phyloP scores from a whole-genome alignment of 2,113 vertebrate genomes.

The Datnioides undecimradiatus region DNA sequence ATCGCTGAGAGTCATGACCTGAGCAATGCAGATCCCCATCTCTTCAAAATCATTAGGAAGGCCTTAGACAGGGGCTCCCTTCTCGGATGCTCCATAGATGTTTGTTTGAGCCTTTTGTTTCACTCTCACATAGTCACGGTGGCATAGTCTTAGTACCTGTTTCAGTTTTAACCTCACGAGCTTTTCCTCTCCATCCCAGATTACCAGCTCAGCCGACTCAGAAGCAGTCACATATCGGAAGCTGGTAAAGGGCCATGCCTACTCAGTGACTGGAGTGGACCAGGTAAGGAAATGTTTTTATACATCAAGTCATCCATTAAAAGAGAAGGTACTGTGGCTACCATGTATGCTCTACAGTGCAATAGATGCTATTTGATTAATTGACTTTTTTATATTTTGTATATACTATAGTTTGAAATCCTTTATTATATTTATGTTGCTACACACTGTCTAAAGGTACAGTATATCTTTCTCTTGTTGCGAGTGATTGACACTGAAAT shows the following conservation, averaged over 20 bases:
- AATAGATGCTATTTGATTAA: background rate
- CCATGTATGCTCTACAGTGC: background rate
- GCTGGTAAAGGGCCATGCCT: constrained; percentile 89
- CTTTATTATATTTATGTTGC: background rate
- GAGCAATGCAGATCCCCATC: constrained; percentile 54
- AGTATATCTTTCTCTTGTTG: background rate
- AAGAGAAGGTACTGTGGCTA: constrained; percentile 2
- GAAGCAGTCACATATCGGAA: constrained; percentile 86
- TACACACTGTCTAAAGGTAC: too few relatives aligned
- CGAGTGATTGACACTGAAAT: background rate
- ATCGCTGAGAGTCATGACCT: constrained; percentile 91
- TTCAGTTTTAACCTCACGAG: background rate
- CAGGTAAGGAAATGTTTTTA: constrained; percentile 83
- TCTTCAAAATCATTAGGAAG: constrained; percentile 81
- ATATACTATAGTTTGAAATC: background rate
- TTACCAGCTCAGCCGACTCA: constrained; percentile 75
- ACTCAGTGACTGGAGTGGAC: constrained; percentile 88
- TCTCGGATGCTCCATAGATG: constrained; percentile 84
- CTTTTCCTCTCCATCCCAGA: constrained; percentile 55
- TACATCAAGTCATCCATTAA: background rate
- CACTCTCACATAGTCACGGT: background rate
- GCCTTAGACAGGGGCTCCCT: constrained; percentile 80
- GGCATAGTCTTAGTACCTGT: background rate
- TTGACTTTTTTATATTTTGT: too few relatives aligned
- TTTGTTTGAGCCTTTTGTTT: constrained; percentile 47